These are phyloP conservation scores for Fragum whitleyi DNA, from an alignment of 2,888 invertebrate genomes.

Conservation along the genomic window DNA sequence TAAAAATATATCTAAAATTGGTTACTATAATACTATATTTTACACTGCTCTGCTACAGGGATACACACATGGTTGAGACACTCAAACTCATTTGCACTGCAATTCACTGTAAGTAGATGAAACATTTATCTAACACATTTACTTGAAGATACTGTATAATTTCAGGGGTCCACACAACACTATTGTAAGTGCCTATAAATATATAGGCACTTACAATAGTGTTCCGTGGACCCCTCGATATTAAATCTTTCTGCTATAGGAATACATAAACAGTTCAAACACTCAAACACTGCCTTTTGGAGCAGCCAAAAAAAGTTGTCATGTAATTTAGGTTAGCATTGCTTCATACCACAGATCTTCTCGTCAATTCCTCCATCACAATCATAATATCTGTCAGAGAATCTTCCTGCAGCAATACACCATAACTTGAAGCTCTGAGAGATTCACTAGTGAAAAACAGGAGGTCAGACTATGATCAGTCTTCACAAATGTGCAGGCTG, in stretches of 20 bases:
- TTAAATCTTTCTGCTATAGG: slow-evolving; percentile 25
- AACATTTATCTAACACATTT: slow-evolving; percentile 28
- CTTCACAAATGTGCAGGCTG: too few relatives aligned
- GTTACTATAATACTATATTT: neutral
- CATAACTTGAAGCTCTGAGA: slow-evolving; percentile 22
- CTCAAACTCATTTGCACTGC: slow-evolving; percentile 25
- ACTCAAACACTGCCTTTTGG: too few relatives aligned
- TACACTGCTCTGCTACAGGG: slow-evolving; percentile 14
- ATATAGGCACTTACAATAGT: neutral
- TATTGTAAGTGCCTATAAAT: slow-evolving; percentile 2
- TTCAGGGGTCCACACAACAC: slow-evolving; percentile 25
- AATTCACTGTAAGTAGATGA: slow-evolving; percentile 31
- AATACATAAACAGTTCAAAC: slow-evolving; percentile 36
- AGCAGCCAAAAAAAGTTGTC: too few relatives aligned
- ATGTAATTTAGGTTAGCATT: too few relatives aligned
- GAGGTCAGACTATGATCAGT: too few relatives aligned
- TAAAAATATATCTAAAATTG: slow-evolving; percentile 24
- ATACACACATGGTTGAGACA: slow-evolving; percentile 43
- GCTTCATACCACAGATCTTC: slow-evolving; percentile 29
- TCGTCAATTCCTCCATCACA: slow-evolving; percentile 31
- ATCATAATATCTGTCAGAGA: slow-evolving; percentile 36
- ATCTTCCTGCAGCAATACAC: slow-evolving; percentile 8
- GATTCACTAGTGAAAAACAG: slow-evolving; percentile 25
- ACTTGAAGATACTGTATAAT: slow-evolving; percentile 29
- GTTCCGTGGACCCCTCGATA: too few relatives aligned